These are phyloP conservation scores for Benthosema pterotum DNA, from an alignment of 2,797 vertebrate genomes.

Conservation along the genomic window DNA sequence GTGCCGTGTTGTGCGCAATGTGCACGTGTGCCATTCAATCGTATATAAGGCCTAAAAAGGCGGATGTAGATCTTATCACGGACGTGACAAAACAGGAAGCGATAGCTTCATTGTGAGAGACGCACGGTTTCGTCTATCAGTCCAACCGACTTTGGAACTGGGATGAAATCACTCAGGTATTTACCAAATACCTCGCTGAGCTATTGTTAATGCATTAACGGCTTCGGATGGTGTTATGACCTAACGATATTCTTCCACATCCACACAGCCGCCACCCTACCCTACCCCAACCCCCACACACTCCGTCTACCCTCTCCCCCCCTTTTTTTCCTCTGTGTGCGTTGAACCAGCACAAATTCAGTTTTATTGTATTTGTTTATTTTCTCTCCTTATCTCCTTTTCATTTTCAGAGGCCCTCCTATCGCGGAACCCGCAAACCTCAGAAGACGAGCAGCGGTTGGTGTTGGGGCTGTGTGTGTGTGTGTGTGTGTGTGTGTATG, in stretches of 20 bases:
- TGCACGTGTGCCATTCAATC: slow-evolving; percentile 46
- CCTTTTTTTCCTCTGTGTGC: slow-evolving; percentile 56
- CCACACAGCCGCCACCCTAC: not conserved
- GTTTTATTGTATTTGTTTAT: slow-evolving; percentile 81
- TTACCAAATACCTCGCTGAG: slow-evolving; percentile 65
- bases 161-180: slow-evolving; percentile 70
- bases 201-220: slow-evolving; percentile 55
- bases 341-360: slow-evolving; percentile 79
- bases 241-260: slow-evolving; percentile 24
- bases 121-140: slow-evolving; percentile 54
- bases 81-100: slow-evolving; percentile 56
- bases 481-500: slow-evolving; percentile 44
- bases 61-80: slow-evolving; percentile 68
- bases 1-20: not conserved
- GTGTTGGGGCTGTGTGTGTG: slow-evolving; percentile 58
- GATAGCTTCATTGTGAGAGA: slow-evolving; percentile 71
- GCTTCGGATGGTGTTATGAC: slow-evolving; percentile 53
- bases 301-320: slow-evolving; percentile 31
- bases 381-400: slow-evolving; percentile 79
- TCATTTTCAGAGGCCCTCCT: slow-evolving; percentile 74
- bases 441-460: slow-evolving; percentile 71
- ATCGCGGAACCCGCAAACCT: slow-evolving; percentile 76
- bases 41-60: slow-evolving; percentile 31
- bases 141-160: slow-evolving; percentile 64
- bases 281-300: not conserved